Conservation (phyloP, 1,140 invertebrate genomes). For the Idris sp. region DNA sequence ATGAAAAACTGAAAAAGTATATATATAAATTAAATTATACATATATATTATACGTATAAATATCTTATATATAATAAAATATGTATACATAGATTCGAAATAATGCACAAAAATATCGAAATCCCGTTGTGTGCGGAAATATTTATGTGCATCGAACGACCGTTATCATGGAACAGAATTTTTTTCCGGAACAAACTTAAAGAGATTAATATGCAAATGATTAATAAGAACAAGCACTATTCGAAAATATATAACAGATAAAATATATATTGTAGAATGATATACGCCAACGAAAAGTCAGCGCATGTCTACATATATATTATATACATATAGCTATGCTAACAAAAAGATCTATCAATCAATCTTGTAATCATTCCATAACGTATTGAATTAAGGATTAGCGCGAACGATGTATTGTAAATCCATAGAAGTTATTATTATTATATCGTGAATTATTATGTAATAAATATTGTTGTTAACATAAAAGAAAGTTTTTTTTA, state of each 20-base stretch:
- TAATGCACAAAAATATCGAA: conserved; percentile 61
- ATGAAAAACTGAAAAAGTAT: conserved; percentile 15
- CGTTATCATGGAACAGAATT: conserved; percentile 49
- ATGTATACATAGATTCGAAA: conserved; percentile 50
- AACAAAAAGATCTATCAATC: conserved; percentile 69
- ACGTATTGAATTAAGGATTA: conserved; percentile 75
- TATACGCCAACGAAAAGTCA: conserved; percentile 32
- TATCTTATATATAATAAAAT: conserved; percentile 40
- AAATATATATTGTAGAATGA: conserved; percentile 60
- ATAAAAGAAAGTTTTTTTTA: conserved; percentile 45
- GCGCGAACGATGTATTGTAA: conserved; percentile 77
- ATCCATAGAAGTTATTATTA: conserved; percentile 78
- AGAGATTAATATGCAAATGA: conserved; percentile 6
- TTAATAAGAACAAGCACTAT: conserved; percentile 35
- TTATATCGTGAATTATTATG: conserved; percentile 78
- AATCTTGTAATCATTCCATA: conserved; percentile 78
- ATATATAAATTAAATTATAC: conserved; percentile 51
- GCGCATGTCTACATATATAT: conserved; percentile 39
- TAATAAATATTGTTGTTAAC: conserved; percentile 80
- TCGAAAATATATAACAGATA: conserved; percentile 28
- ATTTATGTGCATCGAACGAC: conserved; percentile 48
- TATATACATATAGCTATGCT: conserved; percentile 51
- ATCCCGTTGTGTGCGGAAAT: conserved; percentile 25
- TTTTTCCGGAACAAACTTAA: conserved; percentile 22
- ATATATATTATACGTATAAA: conserved; percentile 54